These are phyloP conservation scores for Nannobrachium achirus DNA, from an alignment of 2,113 vertebrate species.

Conservation along the genomic window DNA sequence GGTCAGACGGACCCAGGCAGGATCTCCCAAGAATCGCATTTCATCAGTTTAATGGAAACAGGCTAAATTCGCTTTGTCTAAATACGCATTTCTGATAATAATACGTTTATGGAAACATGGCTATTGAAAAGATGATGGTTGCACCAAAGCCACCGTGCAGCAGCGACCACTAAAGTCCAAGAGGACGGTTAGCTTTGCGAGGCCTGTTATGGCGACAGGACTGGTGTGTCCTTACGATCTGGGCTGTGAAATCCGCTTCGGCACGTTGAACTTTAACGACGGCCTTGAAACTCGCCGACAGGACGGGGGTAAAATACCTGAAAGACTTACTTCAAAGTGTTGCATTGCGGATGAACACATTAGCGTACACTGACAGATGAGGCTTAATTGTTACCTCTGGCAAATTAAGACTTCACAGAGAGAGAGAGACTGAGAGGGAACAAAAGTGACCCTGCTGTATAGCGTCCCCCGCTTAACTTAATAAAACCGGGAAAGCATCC, in stretches of 20 bases:
- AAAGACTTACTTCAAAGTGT: constrained; percentile 39
- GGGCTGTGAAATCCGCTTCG: constrained; percentile 38
- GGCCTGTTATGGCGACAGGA: constrained; percentile 9
- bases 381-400: constrained; percentile 79
- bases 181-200: constrained; percentile 16
- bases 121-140: constrained; percentile 8
- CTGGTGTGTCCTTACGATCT: constrained; percentile 27
- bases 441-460: constrained; percentile 68
- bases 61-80: no score
- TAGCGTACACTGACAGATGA: constrained; percentile 70
- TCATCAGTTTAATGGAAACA: no score
- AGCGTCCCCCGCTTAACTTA: constrained; percentile 61
- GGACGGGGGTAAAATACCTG: constrained; percentile 26
- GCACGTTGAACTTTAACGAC: constrained; percentile 63
- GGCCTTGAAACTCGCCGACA: constrained; percentile 48
- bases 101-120: no score
- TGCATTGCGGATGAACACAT: constrained; percentile 65
- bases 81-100: no score
- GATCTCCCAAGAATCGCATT: no score
- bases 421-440: constrained; percentile 44
- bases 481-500: no score
- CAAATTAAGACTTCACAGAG: constrained; percentile 67
- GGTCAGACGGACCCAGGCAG: no score
- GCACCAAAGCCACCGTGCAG: constrained; percentile 22
- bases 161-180: constrained; percentile 4